Percentiles rank a stretch among this genome's conserved stretches.
Conservation (phyloP, 1,140 invertebrate genomes). For the Agrilus planipennis region DNA sequence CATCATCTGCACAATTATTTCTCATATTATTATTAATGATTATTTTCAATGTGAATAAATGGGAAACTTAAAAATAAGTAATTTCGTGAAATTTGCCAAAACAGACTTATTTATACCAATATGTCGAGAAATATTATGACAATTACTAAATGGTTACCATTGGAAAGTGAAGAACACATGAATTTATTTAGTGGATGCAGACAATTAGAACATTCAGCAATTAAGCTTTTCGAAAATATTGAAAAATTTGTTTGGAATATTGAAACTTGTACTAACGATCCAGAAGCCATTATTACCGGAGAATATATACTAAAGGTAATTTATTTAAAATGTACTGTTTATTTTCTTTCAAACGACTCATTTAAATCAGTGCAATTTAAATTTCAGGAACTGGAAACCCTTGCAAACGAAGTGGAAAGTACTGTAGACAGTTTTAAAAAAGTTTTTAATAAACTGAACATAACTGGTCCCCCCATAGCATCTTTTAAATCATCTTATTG, state of each 20-base stretch:
- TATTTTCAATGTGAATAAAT: too few species aligned
- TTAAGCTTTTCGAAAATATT: too few species aligned
- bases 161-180: slow-evolving; percentile 18
- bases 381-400: slow-evolving; percentile 16
- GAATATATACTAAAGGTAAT: neutral
- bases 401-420: slow-evolving; percentile 7
- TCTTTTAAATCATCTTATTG: slow-evolving; percentile 19
- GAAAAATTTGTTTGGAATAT: slow-evolving; percentile 1
- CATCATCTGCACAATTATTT: too few species aligned
- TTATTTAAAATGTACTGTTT: too few species aligned
- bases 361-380: slow-evolving; percentile 4
- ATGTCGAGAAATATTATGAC: slow-evolving; percentile 27
- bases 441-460: slow-evolving; percentile 9
- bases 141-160: slow-evolving; percentile 29
- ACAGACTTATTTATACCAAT: too few species aligned
- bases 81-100: too few species aligned
- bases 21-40: too few species aligned
- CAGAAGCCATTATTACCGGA: slow-evolving; percentile 1
- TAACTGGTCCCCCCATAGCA: slow-evolving; percentile 6
- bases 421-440: slow-evolving; percentile 9
- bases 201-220: slow-evolving; percentile 17
- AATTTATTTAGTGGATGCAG: slow-evolving; percentile 18
- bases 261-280: neutral
- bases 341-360: too few species aligned
- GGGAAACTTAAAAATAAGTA: too few species aligned